These are phyloP conservation scores for Parazoanthus atlanticus DNA, from an alignment of 92 coral and sea anemone genomes.

Conservation along the genomic window DNA sequence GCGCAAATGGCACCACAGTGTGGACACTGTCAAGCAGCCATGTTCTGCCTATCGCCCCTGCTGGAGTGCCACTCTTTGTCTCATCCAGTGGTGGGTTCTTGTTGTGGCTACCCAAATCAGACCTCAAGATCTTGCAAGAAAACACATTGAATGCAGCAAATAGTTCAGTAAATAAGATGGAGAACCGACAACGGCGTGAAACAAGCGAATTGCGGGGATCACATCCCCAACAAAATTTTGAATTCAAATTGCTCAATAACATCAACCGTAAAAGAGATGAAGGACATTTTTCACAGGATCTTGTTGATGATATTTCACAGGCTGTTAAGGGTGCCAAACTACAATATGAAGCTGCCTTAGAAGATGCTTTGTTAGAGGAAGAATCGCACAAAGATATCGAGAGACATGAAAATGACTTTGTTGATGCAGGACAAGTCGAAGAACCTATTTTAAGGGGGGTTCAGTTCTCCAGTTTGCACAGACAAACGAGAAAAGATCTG, in stretches of 20 bases:
- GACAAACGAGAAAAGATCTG: not conserved
- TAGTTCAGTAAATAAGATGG: not conserved
- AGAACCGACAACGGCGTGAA: conserved; percentile 29
- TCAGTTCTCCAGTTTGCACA: not conserved
- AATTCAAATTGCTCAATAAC: not conserved
- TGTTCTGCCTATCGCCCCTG: conserved; percentile 67
- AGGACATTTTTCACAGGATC: not conserved
- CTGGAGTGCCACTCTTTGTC: conserved; percentile 50
- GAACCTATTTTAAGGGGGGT: not conserved
- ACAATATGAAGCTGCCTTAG: not conserved
- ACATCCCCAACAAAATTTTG: not conserved
- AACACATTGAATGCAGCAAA: not conserved
- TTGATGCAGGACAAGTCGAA: not conserved
- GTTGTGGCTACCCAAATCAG: conserved; percentile 79
- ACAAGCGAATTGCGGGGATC: not conserved
- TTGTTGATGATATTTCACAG: not conserved
- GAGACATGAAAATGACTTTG: not conserved
- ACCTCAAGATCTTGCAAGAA: conserved; percentile 39
- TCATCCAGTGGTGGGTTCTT: conserved; percentile 59
- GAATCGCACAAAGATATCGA: not conserved
- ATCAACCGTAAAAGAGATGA: not conserved
- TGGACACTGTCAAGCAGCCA: conserved; percentile 59
- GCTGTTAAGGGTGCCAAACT: not conserved
- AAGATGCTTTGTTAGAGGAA: not conserved
- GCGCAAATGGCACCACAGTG: conserved; percentile 57